phyloP scores from a whole-genome alignment of 53 echinoderm and acorn worm genomes.

The Echinarachnius parma region DNA sequence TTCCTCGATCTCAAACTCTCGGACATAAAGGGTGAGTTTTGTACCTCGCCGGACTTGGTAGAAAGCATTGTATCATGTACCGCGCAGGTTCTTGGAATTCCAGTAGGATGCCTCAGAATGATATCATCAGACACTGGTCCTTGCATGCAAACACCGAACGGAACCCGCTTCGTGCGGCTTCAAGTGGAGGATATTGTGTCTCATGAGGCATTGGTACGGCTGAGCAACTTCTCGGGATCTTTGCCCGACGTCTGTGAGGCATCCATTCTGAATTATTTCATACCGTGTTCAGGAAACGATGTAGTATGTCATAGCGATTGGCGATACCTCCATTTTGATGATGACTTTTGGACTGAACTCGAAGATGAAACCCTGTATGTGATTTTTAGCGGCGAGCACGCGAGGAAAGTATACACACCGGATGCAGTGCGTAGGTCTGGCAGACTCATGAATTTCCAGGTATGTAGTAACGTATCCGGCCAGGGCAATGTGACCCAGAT shows the following conservation, averaged over 20 bases:
- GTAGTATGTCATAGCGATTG: no score
- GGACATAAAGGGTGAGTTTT: not conserved
- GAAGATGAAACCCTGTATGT: no score
- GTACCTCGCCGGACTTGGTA: not conserved
- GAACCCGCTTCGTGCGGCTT: not conserved
- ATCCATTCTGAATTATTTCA: not conserved
- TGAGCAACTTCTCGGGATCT: not conserved
- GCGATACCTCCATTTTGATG: no score
- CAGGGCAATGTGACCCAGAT: no score
- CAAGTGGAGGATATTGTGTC: not conserved
- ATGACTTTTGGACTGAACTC: no score
- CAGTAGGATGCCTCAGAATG: no score
- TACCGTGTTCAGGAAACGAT: not conserved
- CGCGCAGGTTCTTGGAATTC: not conserved
- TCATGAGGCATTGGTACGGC: not conserved
- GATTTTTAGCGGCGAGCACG: no score
- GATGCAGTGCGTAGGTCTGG: no score
- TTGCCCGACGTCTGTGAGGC: slow-evolving; percentile 1
- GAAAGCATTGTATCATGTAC: not conserved
- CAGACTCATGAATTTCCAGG: no score
- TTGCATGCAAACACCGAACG: not conserved
- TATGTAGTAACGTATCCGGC: no score
- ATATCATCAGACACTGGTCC: not conserved
- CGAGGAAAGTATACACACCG: no score
- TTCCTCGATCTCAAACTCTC: not conserved